A percentile compares a stretch with the other conserved stretches of the same genome.
phyloP scores from a whole-genome alignment of 2,113 vertebrate genomes.

The Neodon shergylaensis region DNA sequence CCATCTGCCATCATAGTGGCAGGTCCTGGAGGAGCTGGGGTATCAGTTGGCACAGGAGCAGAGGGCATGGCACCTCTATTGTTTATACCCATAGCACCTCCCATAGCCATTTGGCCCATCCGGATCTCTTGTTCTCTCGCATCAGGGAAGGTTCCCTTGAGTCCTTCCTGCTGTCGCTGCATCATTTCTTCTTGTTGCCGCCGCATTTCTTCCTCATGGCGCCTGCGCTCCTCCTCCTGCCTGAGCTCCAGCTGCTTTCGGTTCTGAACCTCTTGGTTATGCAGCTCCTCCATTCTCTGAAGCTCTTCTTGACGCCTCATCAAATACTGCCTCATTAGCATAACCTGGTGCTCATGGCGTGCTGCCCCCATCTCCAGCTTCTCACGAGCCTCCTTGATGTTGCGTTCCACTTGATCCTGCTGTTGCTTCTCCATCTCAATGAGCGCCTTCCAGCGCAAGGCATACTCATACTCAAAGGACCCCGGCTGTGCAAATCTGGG shows the following conservation, averaged over 20 bases:
- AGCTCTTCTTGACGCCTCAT: no score
- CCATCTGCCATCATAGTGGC: constrained; percentile 89
- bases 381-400: constrained; percentile 98
- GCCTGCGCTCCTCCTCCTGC: no score
- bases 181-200: no score
- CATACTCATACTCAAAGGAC: constrained; percentile 97
- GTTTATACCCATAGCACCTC: no score
- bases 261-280: no score
- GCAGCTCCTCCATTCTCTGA: no score
- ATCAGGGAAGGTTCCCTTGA: no score
- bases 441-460: constrained; percentile 99
- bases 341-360: constrained; percentile 97
- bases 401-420: constrained; percentile 97
- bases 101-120: no score
- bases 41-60: constrained; percentile 86
- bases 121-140: no score
- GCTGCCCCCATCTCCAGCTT: constrained; percentile 99
- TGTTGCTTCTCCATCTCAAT: constrained; percentile 99
- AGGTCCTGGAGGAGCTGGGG: constrained; percentile 86
- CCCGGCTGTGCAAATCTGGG: constrained; percentile 97
- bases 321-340: constrained; percentile 95
- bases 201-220: no score
- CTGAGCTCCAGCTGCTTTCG: no score
- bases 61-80: constrained; percentile 77
- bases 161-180: no score